These are phyloP conservation scores for Peromyscus maniculatus DNA, from an alignment of 2,113 vertebrate species.

Conservation along the genomic window DNA sequence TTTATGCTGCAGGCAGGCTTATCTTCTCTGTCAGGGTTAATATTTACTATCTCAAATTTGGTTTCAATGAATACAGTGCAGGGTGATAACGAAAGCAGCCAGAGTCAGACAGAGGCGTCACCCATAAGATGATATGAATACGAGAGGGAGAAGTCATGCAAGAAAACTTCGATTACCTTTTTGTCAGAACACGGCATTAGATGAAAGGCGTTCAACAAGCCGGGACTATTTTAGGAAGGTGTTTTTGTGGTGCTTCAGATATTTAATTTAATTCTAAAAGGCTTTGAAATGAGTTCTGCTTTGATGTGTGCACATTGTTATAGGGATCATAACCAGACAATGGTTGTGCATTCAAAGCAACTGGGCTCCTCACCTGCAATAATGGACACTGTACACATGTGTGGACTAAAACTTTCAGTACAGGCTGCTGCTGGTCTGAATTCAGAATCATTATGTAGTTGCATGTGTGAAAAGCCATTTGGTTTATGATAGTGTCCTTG, in stretches of 20 bases:
- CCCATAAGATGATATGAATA: constrained; percentile 1
- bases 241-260: constrained; percentile 47
- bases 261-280: constrained; percentile 70
- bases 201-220: constrained; percentile 59
- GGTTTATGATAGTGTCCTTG: not conserved
- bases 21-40: not conserved
- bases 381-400: not conserved
- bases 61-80: constrained; percentile 29
- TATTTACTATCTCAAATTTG: constrained; percentile 37
- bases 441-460: not conserved
- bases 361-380: not conserved
- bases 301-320: constrained; percentile 63
- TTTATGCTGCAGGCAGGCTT: not conserved
- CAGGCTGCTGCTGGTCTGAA: not conserved
- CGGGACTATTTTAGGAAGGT: constrained; percentile 23
- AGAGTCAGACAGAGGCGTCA: not conserved
- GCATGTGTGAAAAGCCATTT: not conserved
- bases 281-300: constrained; percentile 66
- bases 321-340: constrained; percentile 44
- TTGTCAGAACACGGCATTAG: constrained; percentile 50
- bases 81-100: not conserved
- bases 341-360: not conserved
- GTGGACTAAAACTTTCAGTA: not conserved
- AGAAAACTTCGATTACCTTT: constrained; percentile 38
- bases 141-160: constrained; percentile 42